Evolutionary conservation across 2,888 invertebrate genomes (phyloP).

Genomic region (Syrphus vitripennis): DNA sequence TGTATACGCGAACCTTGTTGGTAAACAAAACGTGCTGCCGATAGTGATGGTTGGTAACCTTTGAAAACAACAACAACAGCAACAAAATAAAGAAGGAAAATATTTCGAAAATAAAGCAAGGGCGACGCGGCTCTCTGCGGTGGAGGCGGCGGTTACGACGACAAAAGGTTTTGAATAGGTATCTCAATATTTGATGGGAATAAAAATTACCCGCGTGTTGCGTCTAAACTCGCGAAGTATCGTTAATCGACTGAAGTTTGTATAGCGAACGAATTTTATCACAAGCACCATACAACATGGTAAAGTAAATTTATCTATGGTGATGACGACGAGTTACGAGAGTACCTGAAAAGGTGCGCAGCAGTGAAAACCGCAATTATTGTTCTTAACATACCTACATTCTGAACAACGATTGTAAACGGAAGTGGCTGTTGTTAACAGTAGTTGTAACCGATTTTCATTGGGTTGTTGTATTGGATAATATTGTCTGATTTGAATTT

Average conservation of each 20-base stretch:
- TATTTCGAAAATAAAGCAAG: not conserved
- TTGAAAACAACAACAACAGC: conserved; percentile 33
- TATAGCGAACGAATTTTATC: conserved; percentile 30
- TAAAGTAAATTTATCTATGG: not conserved
- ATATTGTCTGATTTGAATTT: not conserved
- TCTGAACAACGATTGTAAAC: not conserved
- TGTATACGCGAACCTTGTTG: conserved; percentile 47
- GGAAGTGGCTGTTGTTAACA: conserved; percentile 9
- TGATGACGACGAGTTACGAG: not conserved
- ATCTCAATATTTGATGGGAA: not conserved
- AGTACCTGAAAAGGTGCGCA: conserved; percentile 53
- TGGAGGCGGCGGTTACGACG: conserved; percentile 7
- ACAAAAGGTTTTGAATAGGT: not conserved
- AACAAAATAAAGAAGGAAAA: conserved; percentile 2
- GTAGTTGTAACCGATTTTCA: not conserved
- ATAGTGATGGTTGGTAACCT: conserved; percentile 30
- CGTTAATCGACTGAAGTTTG: conserved; percentile 62
- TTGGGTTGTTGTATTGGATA: conserved; percentile 27
- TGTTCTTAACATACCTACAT: not conserved
- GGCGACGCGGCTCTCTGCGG: not conserved
- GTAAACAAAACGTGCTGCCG: conserved; percentile 61
- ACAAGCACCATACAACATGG: conserved; percentile 10
- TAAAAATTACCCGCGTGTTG: conserved; percentile 59
- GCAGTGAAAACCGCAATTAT: conserved; percentile 12
- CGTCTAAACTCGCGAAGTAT: conserved; percentile 67